Conservation (phyloP, 2,113 vertebrate species). For the Theristicus caerulescens region DNA sequence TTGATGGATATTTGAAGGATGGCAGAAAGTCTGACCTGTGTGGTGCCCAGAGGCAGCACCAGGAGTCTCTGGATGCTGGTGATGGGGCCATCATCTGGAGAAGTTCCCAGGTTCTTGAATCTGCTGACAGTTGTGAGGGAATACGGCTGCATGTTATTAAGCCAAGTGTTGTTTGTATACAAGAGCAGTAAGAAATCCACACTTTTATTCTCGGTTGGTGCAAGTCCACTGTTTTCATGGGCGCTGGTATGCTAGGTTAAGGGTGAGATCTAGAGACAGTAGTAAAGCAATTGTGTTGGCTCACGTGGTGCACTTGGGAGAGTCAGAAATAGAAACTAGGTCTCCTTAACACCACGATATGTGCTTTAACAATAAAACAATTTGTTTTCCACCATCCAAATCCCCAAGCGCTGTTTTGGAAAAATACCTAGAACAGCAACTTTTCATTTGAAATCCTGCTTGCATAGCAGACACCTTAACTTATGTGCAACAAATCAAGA, state of each 20-base stretch:
- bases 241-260: accelerated
- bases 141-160: neutral
- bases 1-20: neutral
- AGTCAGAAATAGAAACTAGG: neutral
- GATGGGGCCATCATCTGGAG: accelerated
- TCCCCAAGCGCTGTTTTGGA: neutral
- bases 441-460: conserved; percentile 10
- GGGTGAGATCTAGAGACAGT: neutral
- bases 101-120: neutral
- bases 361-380: neutral
- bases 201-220: neutral
- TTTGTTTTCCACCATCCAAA: conserved; percentile 3
- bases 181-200: neutral
- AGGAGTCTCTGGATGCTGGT: accelerated
- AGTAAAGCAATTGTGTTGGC: neutral
- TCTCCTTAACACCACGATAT: neutral
- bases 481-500: neutral
- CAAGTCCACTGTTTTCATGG: neutral
- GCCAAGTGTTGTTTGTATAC: neutral
- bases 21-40: neutral
- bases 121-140: neutral
- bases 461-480: neutral
- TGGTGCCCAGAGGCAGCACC: neutral
- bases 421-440: neutral
- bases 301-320: accelerated